Evolutionary conservation across 2,113 vertebrate genomes (phyloP).

Genomic region (Sander vitreus): DNA sequence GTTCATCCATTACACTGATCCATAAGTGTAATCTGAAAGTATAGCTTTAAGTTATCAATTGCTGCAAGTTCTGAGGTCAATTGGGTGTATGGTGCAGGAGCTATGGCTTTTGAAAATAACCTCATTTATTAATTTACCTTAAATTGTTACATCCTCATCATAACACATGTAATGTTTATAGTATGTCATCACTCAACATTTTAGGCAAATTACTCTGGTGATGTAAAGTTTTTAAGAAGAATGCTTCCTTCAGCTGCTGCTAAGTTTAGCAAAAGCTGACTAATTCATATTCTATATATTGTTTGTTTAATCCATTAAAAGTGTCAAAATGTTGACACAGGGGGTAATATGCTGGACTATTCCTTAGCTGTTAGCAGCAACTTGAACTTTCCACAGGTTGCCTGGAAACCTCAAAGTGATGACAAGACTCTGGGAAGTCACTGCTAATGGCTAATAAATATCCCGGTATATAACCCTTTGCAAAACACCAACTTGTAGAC

Average conservation of each 20-base stretch:
- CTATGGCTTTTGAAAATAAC: too few relatives aligned
- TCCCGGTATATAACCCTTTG: too few relatives aligned
- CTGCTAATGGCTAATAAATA: too few relatives aligned
- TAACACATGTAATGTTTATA: not conserved
- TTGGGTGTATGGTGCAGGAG: not conserved
- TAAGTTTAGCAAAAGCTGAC: not conserved
- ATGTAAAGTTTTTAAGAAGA: not conserved
- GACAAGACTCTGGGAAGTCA: too few relatives aligned
- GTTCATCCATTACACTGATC: conserved; percentile 39
- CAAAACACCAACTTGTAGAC: too few relatives aligned
- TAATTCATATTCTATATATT: not conserved
- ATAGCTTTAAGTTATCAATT: conserved; percentile 1
- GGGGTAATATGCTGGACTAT: not conserved
- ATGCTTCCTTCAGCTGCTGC: not conserved
- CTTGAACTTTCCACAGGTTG: too few relatives aligned
- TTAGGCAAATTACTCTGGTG: not conserved
- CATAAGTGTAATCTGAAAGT: conserved; percentile 17
- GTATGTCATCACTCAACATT: not conserved
- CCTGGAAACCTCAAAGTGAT: too few relatives aligned
- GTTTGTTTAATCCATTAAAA: not conserved
- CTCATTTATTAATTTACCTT: too few relatives aligned
- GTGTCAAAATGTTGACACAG: not conserved
- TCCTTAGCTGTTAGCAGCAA: not conserved
- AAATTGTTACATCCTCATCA: not conserved
- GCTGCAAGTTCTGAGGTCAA: conserved; percentile 6